Evolutionary conservation across 2,888 invertebrate genomes (phyloP), one percentile per base, ranked within the genome.

Genomic region (Heliconius ethilla): DNA sequence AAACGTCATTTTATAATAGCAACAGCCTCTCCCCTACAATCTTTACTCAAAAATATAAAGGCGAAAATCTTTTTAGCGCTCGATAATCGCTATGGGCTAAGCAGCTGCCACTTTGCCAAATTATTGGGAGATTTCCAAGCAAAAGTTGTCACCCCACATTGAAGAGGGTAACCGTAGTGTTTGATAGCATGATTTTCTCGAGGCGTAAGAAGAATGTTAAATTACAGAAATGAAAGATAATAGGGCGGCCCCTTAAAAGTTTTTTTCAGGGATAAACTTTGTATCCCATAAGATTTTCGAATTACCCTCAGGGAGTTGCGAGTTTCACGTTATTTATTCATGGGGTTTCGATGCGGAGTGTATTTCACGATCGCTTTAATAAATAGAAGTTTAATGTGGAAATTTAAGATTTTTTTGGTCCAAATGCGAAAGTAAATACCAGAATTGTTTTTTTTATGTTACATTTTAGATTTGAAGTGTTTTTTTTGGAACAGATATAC

Each of bases 221-320:
- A 94, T 94, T 93, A 92, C 93, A 87, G 92, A 93, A 94, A 94
- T 94, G 92, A 93, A 93, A 94, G 94, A 94, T 94, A 94, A 94
- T 94, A 91, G 93, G 88, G 87, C 88, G 86, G 89, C 89, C 88
- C 90, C 90, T 90, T 89, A 89, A 88, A 88, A 86, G 88, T 90
- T 92, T 72, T 87, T 89, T 90, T 84, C 85, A 83, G 82, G 90
- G 89, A 89, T 90, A 91, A 93, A 92, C 86, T 91, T 92, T 87
- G 85, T 88, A 87, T 89, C 91, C 91, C 90, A 86, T 89, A 93
- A 92, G 92, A 91, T 93, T 92, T 90, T 88, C 87, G 89, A 89
- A 90, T 89, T 86, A 86, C 89, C 90, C 89, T 87, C 80, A 83
- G 88, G 90, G 90, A 86, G 86, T 84, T 83, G 83, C 82, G 83